Base-by-base conservation (phyloP, 2,113 vertebrate species). In the Rhinogobius similis region DNA sequence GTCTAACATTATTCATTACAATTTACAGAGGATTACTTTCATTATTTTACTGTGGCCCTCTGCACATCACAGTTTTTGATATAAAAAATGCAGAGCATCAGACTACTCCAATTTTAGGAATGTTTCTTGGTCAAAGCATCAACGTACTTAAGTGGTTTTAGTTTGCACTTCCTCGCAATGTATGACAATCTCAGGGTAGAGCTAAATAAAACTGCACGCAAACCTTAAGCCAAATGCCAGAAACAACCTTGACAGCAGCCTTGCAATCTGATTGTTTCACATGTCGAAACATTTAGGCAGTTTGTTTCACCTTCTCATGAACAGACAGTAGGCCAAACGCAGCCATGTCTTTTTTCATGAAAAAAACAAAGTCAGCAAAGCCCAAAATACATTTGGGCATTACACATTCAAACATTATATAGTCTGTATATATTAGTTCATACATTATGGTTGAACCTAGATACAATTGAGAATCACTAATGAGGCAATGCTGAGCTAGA, bases 221-320 rank as follows among this genome's bases (percentile, higher is more conserved):
- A 94, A 95, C 95, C 77, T 72, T 95, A 90, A 94, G 94, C 95
- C 95, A 96, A 97, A 95, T 92, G 94, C 94, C 94, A 96, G 96
- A 98, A 97, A 97, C 95, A 98, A 98, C 96, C 96, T 96, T 95
- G 94, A 98, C 94, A 94, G 94, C 94, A 98, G 95, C 95, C 95
- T 97, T 94, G 94, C 95, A 88, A 96, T 96, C 92, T 67, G 91
- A 94, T 94, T 95, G 95, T 98, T 97, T 97, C 96, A 97, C 92
- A 95, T 94, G 94, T 94, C 96, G 95, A 98, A 98, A 99, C 95
- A 95, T 95, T 95, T 98, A 98, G 96, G 95, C 95, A 96, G 94
- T 96, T 94, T 96, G 93, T 97, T 95, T 95, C 93, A 96, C 95
- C 94, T 97, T 98, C 95, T 96, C 96, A 98, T 95, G 95, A 98